These are phyloP conservation scores for Oceanodroma leucorhoa DNA, from an alignment of 2,797 vertebrate species.

Conservation along the genomic window DNA sequence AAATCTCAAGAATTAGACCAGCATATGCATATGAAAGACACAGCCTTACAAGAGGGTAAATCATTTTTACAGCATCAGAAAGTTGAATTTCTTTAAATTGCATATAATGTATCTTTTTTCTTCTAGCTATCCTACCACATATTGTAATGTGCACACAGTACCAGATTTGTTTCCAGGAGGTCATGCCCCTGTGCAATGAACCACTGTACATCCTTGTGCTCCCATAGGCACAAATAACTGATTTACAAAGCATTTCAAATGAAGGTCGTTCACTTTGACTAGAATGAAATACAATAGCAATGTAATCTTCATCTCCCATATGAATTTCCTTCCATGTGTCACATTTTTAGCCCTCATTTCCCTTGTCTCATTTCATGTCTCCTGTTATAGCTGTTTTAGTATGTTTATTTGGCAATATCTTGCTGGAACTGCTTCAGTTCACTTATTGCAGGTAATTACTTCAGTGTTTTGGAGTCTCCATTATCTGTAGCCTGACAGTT, in stretches of 20 bases:
- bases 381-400: constrained; percentile 32
- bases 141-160: neutral
- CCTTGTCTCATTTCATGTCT: constrained; percentile 61
- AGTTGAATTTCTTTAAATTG: neutral
- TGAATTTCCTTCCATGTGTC: constrained; percentile 9
- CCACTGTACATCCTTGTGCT: neutral
- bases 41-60: neutral
- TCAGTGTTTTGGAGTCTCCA: neutral
- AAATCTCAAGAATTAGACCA: neutral
- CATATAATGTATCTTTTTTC: neutral
- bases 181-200: neutral
- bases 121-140: neutral
- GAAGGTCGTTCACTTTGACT: constrained; percentile 10
- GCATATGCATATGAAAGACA: neutral
- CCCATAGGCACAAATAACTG: neutral
- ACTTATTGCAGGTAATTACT: constrained; percentile 56
- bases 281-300: constrained; percentile 33
- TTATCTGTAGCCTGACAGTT: constrained; percentile 13
- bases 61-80: neutral
- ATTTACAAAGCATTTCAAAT: constrained; percentile 39
- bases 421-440: constrained; percentile 48
- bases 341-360: constrained; percentile 53
- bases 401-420: constrained; percentile 49
- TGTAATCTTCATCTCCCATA: constrained; percentile 34
- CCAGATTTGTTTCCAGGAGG: neutral